Conservation (phyloP, 2,797 vertebrate genomes). For the Morus bassanus region DNA sequence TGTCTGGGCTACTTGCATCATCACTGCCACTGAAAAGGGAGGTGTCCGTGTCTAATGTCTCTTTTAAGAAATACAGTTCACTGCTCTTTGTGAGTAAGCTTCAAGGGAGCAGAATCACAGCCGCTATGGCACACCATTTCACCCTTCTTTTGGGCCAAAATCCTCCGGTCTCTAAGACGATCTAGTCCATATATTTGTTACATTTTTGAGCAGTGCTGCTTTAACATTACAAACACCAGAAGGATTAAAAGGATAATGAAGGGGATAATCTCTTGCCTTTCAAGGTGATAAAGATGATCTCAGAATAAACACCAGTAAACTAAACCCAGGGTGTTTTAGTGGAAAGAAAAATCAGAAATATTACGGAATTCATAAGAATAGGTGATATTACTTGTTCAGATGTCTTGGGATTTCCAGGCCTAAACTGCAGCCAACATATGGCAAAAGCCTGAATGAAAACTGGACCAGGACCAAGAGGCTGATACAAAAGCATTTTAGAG, state of each 20-base stretch:
- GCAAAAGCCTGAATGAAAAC: neutral
- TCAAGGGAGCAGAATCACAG: neutral
- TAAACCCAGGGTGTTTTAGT: neutral
- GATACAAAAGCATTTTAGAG: neutral
- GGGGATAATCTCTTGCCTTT: neutral
- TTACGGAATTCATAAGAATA: neutral
- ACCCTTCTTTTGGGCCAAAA: neutral
- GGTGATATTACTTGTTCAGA: neutral
- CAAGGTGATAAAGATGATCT: neutral
- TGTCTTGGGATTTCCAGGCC: neutral
- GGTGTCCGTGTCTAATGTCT: neutral
- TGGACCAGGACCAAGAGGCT: neutral
- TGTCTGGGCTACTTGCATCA: neutral
- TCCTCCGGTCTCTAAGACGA: neutral
- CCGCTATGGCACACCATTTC: fast-evolving
- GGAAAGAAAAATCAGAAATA: neutral
- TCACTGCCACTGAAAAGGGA: neutral
- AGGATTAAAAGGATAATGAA: conserved; percentile 8
- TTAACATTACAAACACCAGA: neutral
- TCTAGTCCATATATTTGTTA: neutral
- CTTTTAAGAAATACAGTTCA: neutral
- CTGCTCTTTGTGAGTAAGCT: neutral
- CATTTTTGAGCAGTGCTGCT: neutral
- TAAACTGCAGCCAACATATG: neutral
- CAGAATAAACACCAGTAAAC: neutral